Evolutionary conservation across 2,797 vertebrate species (phyloP).

Genomic region (Danio tinwini): DNA sequence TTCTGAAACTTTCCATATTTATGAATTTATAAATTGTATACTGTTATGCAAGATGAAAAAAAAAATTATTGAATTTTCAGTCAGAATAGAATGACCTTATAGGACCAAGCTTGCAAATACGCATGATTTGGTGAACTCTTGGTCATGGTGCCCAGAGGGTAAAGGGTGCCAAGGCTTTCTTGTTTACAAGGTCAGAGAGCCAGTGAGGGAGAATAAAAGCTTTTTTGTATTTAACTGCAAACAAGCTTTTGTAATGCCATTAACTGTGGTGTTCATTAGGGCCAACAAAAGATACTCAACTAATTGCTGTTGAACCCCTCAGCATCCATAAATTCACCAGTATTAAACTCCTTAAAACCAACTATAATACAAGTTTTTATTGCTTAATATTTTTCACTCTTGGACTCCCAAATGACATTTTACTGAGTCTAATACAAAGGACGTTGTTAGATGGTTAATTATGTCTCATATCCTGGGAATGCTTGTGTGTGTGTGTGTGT

Average conservation of each 20-base stretch:
- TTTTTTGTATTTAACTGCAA: conserved; percentile 66
- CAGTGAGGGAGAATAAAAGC: conserved; percentile 55
- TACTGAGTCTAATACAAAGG: background rate
- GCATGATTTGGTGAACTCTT: conserved; percentile 23
- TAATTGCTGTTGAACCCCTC: conserved; percentile 59
- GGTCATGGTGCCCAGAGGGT: conserved; percentile 40
- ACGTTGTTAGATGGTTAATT: conserved; percentile 22
- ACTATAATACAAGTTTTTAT: background rate
- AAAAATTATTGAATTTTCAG: background rate
- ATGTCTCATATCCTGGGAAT: conserved; percentile 29
- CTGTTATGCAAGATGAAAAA: background rate
- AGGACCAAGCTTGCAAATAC: conserved; percentile 34
- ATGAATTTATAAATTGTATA: background rate
- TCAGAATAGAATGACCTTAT: conserved; percentile 34
- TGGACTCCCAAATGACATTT: conserved; percentile 9
- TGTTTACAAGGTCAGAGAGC: conserved; percentile 65
- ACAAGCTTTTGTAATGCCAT: conserved; percentile 65
- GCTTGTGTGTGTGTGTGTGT: background rate
- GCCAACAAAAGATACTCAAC: conserved; percentile 62
- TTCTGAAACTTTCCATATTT: background rate
- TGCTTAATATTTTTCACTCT: background rate
- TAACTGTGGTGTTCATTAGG: conserved; percentile 68
- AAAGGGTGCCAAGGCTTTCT: conserved; percentile 60
- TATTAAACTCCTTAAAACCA: background rate
- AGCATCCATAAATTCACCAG: background rate